These are phyloP conservation scores for Oryzias woworae DNA, from an alignment of 2,113 vertebrate species.

Conservation along the genomic window DNA sequence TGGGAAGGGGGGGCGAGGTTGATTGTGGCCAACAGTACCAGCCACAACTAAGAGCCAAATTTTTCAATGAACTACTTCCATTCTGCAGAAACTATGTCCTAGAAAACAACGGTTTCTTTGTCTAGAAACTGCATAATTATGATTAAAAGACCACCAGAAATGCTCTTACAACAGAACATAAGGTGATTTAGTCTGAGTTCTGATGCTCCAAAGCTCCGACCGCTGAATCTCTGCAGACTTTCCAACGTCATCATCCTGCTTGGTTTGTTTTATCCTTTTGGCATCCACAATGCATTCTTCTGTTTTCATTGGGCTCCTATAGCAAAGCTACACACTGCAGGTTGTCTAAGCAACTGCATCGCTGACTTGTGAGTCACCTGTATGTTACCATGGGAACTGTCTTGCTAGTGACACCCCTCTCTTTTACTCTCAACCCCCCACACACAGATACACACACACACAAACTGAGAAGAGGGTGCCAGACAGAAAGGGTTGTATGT, in stretches of 20 bases:
- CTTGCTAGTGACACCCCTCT: conserved; percentile 45
- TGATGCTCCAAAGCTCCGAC: background rate
- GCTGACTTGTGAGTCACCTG: conserved; percentile 65
- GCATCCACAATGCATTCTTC: conserved; percentile 43
- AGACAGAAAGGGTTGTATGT: conserved; percentile 26
- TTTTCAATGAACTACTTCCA: no score
- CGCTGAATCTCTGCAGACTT: conserved; percentile 4
- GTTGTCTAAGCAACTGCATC: conserved; percentile 68
- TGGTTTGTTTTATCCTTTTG: conserved; percentile 20
- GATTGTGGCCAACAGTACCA: no score
- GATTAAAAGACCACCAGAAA: no score
- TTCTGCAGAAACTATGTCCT: no score
- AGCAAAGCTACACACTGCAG: conserved; percentile 57
- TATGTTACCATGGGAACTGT: conserved; percentile 76
- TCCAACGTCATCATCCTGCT: conserved; percentile 31
- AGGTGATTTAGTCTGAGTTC: background rate
- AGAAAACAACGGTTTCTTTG: no score
- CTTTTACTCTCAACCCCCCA: background rate
- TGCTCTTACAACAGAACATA: no score
- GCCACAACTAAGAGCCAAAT: no score
- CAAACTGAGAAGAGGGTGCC: conserved; percentile 28
- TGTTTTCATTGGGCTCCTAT: conserved; percentile 35
- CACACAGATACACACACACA: background rate
- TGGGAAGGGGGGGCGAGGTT: no score
- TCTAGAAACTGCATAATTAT: no score